Percentiles rank a stretch among this genome's conserved stretches.
Conservation (phyloP, 1,140 invertebrate genomes). For the Venustaconcha ellipsiformis region DNA sequence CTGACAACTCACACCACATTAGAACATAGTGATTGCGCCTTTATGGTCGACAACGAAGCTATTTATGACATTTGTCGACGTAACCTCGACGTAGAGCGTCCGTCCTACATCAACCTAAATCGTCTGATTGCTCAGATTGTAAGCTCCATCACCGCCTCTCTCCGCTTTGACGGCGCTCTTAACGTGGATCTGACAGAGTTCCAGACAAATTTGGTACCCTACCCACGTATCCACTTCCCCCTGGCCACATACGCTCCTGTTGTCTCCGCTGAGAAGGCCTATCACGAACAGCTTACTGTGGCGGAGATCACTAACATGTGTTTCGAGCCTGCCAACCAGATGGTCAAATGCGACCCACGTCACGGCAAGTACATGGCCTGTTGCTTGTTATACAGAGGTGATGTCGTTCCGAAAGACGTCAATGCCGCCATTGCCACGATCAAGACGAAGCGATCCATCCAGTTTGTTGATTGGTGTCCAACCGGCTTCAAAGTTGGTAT, state of each 20-base stretch:
- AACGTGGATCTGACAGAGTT: slow-evolving; percentile 80
- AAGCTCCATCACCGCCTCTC: slow-evolving; percentile 68
- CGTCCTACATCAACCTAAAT: slow-evolving; percentile 66
- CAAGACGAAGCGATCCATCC: slow-evolving; percentile 80
- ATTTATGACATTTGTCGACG: slow-evolving; percentile 92
- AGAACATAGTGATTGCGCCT: slow-evolving; percentile 69
- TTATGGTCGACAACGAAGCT: slow-evolving; percentile 88
- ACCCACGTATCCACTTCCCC: slow-evolving; percentile 59
- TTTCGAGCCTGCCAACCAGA: slow-evolving; percentile 89
- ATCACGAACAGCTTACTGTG: slow-evolving; percentile 69
- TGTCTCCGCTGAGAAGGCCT: slow-evolving; percentile 53
- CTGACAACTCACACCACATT: slow-evolving; percentile 70
- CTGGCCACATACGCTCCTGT: slow-evolving; percentile 49
- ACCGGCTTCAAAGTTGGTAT: slow-evolving; percentile 75
- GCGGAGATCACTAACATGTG: slow-evolving; percentile 88
- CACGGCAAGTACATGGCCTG: slow-evolving; percentile 92
- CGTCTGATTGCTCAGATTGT: slow-evolving; percentile 67
- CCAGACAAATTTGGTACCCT: slow-evolving; percentile 74
- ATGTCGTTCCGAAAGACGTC: slow-evolving; percentile 77
- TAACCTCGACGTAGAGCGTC: slow-evolving; percentile 87
- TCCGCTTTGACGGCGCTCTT: slow-evolving; percentile 78
- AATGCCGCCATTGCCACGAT: slow-evolving; percentile 85
- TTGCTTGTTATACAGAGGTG: slow-evolving; percentile 56
- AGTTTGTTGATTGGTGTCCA: slow-evolving; percentile 91
- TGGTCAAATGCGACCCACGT: slow-evolving; percentile 90